These are phyloP conservation scores for Ginglymostoma cirratum DNA, from an alignment of 2,113 vertebrate species.

Conservation along the genomic window DNA sequence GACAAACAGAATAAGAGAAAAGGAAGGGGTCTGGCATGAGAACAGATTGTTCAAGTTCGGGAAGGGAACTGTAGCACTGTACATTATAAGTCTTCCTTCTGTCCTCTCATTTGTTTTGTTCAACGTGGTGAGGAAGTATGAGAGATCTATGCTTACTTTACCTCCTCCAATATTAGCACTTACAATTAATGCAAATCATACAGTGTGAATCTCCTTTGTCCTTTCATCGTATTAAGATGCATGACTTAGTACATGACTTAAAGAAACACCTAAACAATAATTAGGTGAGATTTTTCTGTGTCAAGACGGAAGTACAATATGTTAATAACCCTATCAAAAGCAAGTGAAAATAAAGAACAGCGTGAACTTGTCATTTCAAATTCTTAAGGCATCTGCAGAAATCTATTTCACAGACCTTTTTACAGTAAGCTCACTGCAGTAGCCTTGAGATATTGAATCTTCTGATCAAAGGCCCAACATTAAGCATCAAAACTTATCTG, in stretches of 20 bases:
- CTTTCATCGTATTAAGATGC: background rate
- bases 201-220: background rate
- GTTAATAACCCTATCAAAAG: slow-evolving; percentile 19
- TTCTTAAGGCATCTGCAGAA: background rate
- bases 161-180: background rate
- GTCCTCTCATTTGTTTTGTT: background rate
- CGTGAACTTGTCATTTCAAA: slow-evolving; percentile 9
- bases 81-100: background rate
- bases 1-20: background rate
- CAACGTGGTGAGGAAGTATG: background rate
- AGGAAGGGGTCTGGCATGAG: background rate
- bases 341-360: slow-evolving; percentile 31
- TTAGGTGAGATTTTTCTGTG: slow-evolving; percentile 24
- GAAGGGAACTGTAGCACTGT: background rate
- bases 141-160: background rate
- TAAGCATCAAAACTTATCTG: slow-evolving; percentile 30
- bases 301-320: slow-evolving; percentile 26
- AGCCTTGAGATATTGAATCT: background rate
- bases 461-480: slow-evolving; percentile 10
- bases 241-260: background rate
- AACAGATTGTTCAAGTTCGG: background rate
- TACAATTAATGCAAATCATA: background rate
- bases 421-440: background rate
- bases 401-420: background rate
- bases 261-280: slow-evolving; percentile 14